A percentile compares a stretch with the other conserved stretches of the same genome.
Evolutionary conservation across 1,140 invertebrate species (phyloP).

Genomic region (Trichomalopsis sarcophagae): DNA sequence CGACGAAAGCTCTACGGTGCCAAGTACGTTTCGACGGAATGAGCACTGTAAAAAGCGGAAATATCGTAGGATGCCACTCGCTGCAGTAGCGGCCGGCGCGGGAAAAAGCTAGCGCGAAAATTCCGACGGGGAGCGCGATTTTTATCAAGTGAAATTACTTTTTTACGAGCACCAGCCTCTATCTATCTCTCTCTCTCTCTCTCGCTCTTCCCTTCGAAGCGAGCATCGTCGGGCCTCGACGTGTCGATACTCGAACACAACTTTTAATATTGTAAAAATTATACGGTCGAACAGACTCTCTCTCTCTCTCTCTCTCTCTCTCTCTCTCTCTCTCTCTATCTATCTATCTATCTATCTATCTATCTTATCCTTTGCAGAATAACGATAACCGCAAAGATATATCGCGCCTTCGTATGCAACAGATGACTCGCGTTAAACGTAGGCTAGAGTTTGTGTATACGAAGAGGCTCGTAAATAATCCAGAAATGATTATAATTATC

Average conservation of each 20-base stretch:
- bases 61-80: background rate
- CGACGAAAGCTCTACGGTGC: conserved; percentile 53
- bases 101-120: conserved; percentile 16
- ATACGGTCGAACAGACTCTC: background rate
- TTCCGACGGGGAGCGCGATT: conserved; percentile 29
- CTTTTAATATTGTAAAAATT: conserved; percentile 28
- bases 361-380: background rate
- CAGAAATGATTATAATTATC: conserved; percentile 7
- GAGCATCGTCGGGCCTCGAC: background rate
- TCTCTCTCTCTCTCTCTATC: too few relatives aligned
- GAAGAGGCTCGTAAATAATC: background rate
- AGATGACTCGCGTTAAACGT: background rate
- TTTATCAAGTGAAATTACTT: conserved; percentile 42
- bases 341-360: too few relatives aligned
- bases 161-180: conserved; percentile 28
- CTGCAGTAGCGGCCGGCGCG: background rate
- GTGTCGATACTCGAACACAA: conserved; percentile 1
- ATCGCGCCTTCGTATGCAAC: background rate
- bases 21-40: conserved; percentile 49
- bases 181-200: background rate
- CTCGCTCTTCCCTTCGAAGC: background rate
- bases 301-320: too few relatives aligned
- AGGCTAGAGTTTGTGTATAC: background rate
- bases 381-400: background rate
- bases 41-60: conserved; percentile 46